Conservation (phyloP, 2,113 vertebrate species). For the Zosterops borbonicus region DNA sequence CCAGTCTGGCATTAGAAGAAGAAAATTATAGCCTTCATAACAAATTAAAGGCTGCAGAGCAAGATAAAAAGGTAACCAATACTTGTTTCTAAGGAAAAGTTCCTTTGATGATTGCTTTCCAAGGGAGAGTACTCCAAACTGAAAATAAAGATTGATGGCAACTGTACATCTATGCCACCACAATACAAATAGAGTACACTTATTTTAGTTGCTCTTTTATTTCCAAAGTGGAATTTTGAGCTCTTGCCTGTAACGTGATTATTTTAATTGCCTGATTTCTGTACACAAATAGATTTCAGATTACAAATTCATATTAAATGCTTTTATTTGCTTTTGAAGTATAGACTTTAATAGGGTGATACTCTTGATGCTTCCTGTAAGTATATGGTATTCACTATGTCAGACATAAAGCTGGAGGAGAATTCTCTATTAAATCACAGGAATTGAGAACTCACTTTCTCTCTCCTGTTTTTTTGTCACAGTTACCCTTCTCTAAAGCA, state of each 20-base stretch:
- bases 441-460: background rate
- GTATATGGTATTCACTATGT: background rate
- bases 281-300: background rate
- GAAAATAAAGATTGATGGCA: background rate
- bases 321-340: background rate
- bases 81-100: background rate
- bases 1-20: background rate
- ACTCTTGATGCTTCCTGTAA: background rate
- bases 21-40: constrained; percentile 12
- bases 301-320: background rate
- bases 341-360: background rate
- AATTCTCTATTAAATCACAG: background rate
- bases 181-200: background rate
- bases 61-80: constrained; percentile 59
- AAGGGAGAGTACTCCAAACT: background rate
- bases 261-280: background rate
- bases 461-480: background rate
- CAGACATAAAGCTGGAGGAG: background rate
- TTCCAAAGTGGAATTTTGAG: background rate
- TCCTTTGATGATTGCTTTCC: background rate
- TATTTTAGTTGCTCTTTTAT: background rate
- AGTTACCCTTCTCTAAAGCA: background rate
- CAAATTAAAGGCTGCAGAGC: constrained; percentile 29
- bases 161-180: background rate
- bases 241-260: background rate